A percentile compares a stretch with the other conserved stretches of the same genome.
These are phyloP conservation scores for Zalophus californianus DNA, from an alignment of 2,797 vertebrate genomes.

Conservation along the genomic window DNA sequence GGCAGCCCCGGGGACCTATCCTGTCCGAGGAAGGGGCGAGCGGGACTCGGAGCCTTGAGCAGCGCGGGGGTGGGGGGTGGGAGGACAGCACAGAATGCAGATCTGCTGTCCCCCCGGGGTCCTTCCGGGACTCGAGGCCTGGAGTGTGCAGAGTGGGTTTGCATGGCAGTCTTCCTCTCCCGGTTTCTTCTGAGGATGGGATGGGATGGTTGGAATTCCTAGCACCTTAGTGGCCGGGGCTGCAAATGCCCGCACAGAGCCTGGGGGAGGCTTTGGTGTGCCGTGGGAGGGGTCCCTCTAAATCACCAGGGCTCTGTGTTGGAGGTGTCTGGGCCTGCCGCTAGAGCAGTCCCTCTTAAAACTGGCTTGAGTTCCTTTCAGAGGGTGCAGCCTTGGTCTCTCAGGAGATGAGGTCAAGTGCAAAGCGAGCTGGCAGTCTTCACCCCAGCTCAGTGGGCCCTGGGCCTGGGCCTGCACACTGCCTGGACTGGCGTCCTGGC, in stretches of 20 bases:
- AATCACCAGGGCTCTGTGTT: conserved; percentile 37
- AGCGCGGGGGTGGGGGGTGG: not conserved
- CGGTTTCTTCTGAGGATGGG: conserved; percentile 33
- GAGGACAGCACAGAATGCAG: not conserved
- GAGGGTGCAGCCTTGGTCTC: conserved; percentile 31
- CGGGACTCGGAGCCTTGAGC: not conserved
- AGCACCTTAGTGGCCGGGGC: conserved; percentile 61
- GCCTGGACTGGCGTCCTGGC: not conserved
- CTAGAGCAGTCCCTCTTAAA: conserved; percentile 46
- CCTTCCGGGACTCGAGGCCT: not conserved
- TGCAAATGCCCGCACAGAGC: not conserved
- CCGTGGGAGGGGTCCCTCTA: not conserved
- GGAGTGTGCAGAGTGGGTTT: not conserved
- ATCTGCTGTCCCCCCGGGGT: not conserved
- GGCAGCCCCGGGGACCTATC: not conserved
- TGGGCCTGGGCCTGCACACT: conserved; percentile 20
- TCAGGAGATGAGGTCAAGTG: conserved; percentile 67
- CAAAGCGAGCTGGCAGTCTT: conserved; percentile 67
- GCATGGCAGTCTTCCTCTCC: conserved; percentile 26
- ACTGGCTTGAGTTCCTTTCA: conserved; percentile 63
- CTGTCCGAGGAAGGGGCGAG: not conserved
- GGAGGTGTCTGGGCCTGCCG: not conserved
- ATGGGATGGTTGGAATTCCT: not conserved
- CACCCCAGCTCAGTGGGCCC: not conserved
- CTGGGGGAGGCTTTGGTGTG: not conserved